Base-by-base conservation (phyloP, 2,797 vertebrate genomes). In the Bufotes viridis region DNA sequence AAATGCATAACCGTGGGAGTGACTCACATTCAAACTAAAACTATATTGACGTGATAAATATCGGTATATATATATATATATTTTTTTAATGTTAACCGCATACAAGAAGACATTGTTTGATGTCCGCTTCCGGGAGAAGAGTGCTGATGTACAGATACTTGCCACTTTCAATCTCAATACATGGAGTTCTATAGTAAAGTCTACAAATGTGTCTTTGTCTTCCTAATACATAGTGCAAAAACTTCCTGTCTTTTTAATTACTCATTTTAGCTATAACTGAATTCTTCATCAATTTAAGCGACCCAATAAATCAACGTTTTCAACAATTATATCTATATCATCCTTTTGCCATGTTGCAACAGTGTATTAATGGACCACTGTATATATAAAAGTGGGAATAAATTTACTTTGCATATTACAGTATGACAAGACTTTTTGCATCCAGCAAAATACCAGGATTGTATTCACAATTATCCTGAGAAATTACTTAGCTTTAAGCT, bases 161-260 rank as follows among this genome's bases (percentile, higher is more conserved):
- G 78, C 15, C 17, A 14, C 70, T 24, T 20, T 18, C 34, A 26
- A 76, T 49, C 34, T 11, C 20, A 49, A 34, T 20, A 2, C 7
- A 20, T 14, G 7, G 6, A 79, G 26, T 60, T 55, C 29, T 7
- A 75, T 61, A 80, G 78, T 29, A 15, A n/a, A 61, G 55, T 24
- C 20, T 60, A 58, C 17, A 76, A 75, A 84, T 61, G 55, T 84
- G 55, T 53, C 26, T 14, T 58, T 61, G 11, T 49, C 24, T 57
- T 12, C 11, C 42, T 60, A 26, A 15, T 76, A 9, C 9, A 63
- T 85, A 78, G 58, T 85, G 83, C 82, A 84, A 85, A 85, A 53
- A 29, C 15, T 74, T 34, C 29, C 29, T 34, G 29, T 34, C 29
- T 2, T 34, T 34, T 65, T 51, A 53, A 17, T 76, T n/a, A 69